Base-by-base conservation (phyloP, 2,888 invertebrate species). In the Choreutis nemorana region DNA sequence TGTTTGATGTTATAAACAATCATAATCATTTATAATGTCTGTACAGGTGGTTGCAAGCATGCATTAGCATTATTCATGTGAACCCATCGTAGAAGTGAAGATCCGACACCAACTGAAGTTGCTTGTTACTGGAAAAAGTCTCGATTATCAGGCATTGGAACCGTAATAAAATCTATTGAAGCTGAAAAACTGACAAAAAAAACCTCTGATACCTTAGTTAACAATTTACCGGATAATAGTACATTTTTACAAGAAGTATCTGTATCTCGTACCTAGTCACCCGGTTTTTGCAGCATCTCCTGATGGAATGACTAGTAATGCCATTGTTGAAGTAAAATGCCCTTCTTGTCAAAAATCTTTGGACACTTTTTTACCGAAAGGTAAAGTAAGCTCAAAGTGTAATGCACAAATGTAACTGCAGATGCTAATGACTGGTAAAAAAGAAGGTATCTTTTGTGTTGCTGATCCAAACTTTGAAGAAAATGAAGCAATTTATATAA, bases 281-380 rank as follows among this genome's bases (percentile, higher is more conserved):
- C 35, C 29, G 10, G 23, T 16, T 33, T 28, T 29, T 23, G 33
- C 30, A 20, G 34, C 34, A 13, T 37, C 34, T n/a, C n/a, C n/a
- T 18, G 33, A 36, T 33, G 33, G 31, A 24, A 26, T 33, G n/a
- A 27, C 22, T 20, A 28, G 29, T 23, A 23, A 33, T 24, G 18
- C 15, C 29, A 28, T 31, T 24, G 20, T 36, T 20, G 36, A 36
- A 29, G 26, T 33, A 24, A 36, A 36, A 28, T 33, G 33, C 26
- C 36, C 36, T 16, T 8, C 29, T 9, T 27, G 29, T 29, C 14
- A 29, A 6, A 36, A 36, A 31, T 14, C 36, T 20, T 15, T 31
- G 11, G 15, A 28, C 23, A 30, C 13, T 18, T 18, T 18, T 18
- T 18, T 18, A 8, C 18, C 18, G 8, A 18, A 18, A 18, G 8